Evolutionary conservation across 2,113 vertebrate genomes (phyloP).

Genomic region (Nycticebus coucang): DNA sequence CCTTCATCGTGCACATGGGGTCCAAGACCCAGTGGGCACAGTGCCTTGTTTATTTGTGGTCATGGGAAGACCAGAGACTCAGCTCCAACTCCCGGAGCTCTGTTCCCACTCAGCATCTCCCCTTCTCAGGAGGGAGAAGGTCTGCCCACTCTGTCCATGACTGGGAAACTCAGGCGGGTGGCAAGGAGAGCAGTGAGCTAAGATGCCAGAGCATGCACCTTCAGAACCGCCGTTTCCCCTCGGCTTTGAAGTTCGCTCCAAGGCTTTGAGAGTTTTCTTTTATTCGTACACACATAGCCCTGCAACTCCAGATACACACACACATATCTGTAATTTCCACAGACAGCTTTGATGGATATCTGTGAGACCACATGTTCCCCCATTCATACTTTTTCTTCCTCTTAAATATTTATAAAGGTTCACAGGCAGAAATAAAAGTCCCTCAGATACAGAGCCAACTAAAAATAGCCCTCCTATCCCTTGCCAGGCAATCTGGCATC

Average conservation of each 20-base stretch:
- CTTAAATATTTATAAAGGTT: slow-evolving; percentile 84
- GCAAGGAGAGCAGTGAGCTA: slow-evolving; percentile 80
- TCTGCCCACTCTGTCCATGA: neutral
- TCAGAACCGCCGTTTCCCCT: slow-evolving; percentile 87
- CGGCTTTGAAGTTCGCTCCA: slow-evolving; percentile 87
- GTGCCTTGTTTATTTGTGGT: neutral
- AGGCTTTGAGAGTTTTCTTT: slow-evolving; percentile 57
- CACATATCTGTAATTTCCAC: slow-evolving; percentile 59
- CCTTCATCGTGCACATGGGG: neutral
- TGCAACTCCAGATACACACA: slow-evolving; percentile 43
- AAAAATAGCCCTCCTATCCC: slow-evolving; percentile 83
- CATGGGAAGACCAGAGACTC: neutral
- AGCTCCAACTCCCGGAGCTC: neutral
- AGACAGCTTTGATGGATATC: slow-evolving; percentile 89
- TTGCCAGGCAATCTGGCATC: slow-evolving; percentile 91
- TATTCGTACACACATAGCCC: slow-evolving; percentile 12
- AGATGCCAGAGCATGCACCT: slow-evolving; percentile 87
- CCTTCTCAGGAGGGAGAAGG: neutral
- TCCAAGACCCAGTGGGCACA: neutral
- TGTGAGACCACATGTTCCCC: slow-evolving; percentile 81
- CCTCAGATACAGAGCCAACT: slow-evolving; percentile 85
- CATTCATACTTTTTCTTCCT: slow-evolving; percentile 81
- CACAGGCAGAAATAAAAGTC: slow-evolving; percentile 80
- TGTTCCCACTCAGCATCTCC: neutral
- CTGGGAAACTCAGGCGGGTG: neutral